Conservation (phyloP, 2,113 vertebrate species). For the Dryoscopus gambensis region DNA sequence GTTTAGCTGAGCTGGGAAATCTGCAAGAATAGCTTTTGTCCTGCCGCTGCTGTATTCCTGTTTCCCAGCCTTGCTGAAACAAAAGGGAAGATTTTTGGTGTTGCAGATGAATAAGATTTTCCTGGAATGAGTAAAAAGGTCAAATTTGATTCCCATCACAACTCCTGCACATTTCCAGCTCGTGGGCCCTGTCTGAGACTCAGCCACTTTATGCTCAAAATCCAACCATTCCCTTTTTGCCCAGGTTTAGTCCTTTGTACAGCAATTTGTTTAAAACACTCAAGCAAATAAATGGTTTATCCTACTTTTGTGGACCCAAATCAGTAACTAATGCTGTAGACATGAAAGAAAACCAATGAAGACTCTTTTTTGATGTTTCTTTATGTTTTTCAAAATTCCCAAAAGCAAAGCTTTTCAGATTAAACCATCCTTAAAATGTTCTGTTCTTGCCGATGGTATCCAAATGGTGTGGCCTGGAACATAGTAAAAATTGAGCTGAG, state of each 20-base stretch:
- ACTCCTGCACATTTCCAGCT: not conserved
- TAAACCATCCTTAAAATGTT: not conserved
- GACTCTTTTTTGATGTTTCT: not conserved
- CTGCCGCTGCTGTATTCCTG: not conserved
- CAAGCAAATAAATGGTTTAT: not conserved
- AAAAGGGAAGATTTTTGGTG: not conserved
- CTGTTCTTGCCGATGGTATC: not conserved
- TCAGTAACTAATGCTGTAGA: not conserved
- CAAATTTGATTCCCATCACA: not conserved
- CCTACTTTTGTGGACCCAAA: not conserved
- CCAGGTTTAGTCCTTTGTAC: not conserved
- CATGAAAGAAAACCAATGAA: not conserved
- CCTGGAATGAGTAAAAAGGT: not conserved
- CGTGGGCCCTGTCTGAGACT: not conserved
- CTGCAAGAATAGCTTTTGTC: constrained; percentile 27
- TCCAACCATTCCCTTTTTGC: not conserved
- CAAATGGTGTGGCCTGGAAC: not conserved
- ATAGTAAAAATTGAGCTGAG: not conserved
- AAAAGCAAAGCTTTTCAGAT: not conserved
- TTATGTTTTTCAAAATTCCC: not conserved
- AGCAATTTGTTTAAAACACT: not conserved
- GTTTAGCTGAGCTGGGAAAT: constrained; percentile 8
- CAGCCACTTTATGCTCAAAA: not conserved
- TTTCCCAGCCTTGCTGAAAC: constrained; percentile 3
- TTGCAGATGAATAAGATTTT: constrained; percentile 17